phyloP scores from a whole-genome alignment of 2,113 vertebrate genomes.

The Gavialis gangeticus region DNA sequence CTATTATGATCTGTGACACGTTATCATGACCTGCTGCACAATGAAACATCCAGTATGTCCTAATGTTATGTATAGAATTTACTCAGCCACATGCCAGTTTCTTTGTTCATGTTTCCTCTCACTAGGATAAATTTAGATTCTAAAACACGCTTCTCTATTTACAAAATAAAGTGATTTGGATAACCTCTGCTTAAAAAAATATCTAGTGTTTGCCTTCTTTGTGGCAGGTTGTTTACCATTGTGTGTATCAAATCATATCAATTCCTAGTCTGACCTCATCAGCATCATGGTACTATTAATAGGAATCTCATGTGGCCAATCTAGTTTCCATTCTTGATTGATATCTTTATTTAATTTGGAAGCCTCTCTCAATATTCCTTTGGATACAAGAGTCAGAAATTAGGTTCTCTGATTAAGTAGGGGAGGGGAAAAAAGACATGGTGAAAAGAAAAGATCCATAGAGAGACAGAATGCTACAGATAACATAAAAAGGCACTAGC shows the following conservation, averaged over 20 bases:
- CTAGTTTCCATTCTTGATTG: neutral
- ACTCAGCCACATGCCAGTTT: constrained; percentile 34
- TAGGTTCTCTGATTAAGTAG: constrained; percentile 52
- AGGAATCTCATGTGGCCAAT: constrained; percentile 34
- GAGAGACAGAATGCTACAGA: constrained; percentile 30
- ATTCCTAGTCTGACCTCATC: neutral
- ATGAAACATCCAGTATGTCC: constrained; percentile 48
- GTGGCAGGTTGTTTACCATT: constrained; percentile 26
- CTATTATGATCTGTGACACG: constrained; percentile 43
- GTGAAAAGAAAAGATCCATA: constrained; percentile 28
- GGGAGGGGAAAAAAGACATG: constrained; percentile 42
- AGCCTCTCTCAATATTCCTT: constrained; percentile 41
- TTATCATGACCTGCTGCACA: constrained; percentile 43
- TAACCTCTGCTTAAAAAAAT: neutral
- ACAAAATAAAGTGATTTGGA: constrained; percentile 32
- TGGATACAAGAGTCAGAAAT: constrained; percentile 34
- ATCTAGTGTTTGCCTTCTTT: constrained; percentile 54
- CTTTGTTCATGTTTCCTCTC: constrained; percentile 59
- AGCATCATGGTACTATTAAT: constrained; percentile 25
- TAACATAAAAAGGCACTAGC: constrained; percentile 57
- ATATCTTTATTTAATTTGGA: constrained; percentile 62
- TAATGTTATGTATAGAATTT: constrained; percentile 49
- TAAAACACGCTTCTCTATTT: constrained; percentile 35
- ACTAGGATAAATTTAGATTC: constrained; percentile 53
- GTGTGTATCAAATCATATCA: constrained; percentile 29